Base-by-base conservation (phyloP, 2,888 invertebrate species). In the Callinectes sapidus region DNA sequence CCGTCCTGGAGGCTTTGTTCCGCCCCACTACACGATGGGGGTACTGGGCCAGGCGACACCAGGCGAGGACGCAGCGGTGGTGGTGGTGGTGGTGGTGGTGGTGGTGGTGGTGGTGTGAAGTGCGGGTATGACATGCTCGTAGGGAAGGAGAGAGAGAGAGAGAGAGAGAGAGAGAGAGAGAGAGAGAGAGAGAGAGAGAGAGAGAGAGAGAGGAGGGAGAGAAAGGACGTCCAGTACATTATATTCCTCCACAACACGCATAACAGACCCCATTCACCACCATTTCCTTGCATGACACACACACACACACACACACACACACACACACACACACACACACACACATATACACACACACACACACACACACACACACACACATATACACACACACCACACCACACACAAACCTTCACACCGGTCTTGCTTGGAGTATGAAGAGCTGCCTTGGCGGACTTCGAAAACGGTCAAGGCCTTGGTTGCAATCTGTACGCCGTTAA, bases 1-100 rank as follows among this genome's bases (percentile, higher is more conserved):
- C 14, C 35, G 81, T 81, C 81, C 35, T 81, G 35, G 35, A 81
- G 81, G 81, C 81, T 81, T 81, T 81, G 81, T 81, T 81, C 81
- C 81, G 35, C 81, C n/a, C 81, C 81, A 35, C 81, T 81, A 81
- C 81, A 35, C 81, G 28, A 71, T n/a, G 71, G 28, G 10, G 71
- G 71, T 18, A 28, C 71, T 28, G 13, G 35, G 81, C 18, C 14
- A 2, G 71, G 71, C 28, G 0, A 28, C 32, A 32, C 28, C 71
- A 28, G 71, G 28, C 18, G 23, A 3, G 61, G 61, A 23, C 18
- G 18, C 23, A 1, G 10, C 1, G 61, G 3, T 8, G 6, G n/a
- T 8, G 23, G 71, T 23, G 23, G 71, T 71, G 71, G 71, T 71
- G 71, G 18, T 71, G 71, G n/a, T 16, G 71, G 71, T 71, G 23